Conservation (phyloP, 2,113 vertebrate species). For the Felis catus region DNA sequence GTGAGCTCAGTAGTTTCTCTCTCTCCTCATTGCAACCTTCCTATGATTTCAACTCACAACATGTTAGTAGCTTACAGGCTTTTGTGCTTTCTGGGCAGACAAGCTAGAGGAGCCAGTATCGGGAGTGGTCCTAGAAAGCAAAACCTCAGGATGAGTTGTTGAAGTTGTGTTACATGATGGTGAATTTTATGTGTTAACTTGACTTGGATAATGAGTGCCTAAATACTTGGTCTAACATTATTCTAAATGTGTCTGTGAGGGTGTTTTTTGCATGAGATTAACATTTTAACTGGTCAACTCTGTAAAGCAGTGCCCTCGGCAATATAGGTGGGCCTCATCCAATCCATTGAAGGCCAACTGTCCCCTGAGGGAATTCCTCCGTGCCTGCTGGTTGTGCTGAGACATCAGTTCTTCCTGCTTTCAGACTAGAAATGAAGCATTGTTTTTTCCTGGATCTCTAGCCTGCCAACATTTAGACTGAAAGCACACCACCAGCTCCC, state of each 20-base stretch:
- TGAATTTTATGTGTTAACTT: neutral
- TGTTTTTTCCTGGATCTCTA: neutral
- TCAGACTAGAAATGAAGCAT: neutral
- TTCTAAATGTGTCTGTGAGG: neutral
- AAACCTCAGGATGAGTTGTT: neutral
- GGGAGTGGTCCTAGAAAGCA: neutral
- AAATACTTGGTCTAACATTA: neutral
- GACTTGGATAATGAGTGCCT: neutral
- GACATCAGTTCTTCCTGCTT: neutral
- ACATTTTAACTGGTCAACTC: neutral
- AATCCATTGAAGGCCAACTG: neutral
- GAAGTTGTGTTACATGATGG: neutral
- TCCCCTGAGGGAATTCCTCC: neutral
- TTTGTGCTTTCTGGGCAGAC: neutral
- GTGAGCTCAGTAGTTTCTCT: neutral
- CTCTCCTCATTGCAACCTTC: neutral
- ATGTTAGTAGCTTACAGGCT: neutral
- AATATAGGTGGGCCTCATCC: neutral
- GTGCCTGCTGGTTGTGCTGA: no score
- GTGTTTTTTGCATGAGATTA: no score
- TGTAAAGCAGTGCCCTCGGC: neutral
- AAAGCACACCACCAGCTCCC: neutral
- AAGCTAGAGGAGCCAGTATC: neutral
- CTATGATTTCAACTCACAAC: neutral
- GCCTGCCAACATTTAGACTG: neutral